These are phyloP conservation scores for Teleogryllus oceanicus DNA, from an alignment of 2,888 invertebrate genomes.

Conservation along the genomic window DNA sequence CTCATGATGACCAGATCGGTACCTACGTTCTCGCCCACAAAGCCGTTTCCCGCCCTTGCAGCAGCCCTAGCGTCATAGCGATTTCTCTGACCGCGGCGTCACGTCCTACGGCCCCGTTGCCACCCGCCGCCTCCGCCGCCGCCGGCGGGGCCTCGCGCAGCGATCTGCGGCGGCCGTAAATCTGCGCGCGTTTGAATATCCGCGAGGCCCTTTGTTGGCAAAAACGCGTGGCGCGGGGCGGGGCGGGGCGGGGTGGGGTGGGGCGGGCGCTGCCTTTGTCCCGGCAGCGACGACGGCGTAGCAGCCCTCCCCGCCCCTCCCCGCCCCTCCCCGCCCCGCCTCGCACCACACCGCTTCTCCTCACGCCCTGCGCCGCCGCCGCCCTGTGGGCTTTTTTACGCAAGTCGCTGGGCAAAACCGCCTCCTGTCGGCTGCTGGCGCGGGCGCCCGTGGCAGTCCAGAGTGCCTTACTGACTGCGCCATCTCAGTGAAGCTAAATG, in stretches of 20 bases:
- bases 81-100: no score
- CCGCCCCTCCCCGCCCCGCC: background rate
- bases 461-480: no score
- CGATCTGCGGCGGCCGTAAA: background rate
- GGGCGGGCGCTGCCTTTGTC: background rate
- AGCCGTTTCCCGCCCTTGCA: no score
- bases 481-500: no score
- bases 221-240: background rate
- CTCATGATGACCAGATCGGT: no score
- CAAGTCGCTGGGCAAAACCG: no score
- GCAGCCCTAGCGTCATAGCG: no score
- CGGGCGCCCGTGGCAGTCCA: background rate
- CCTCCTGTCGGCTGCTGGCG: background rate
- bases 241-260: background rate
- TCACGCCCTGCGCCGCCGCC: background rate
- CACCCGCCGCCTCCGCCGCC: no score
- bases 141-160: no score
- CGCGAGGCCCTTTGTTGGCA: slow-evolving; percentile 1
- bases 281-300: background rate
- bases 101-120: no score
- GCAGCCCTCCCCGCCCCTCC: background rate
- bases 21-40: no score
- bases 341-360: background rate
- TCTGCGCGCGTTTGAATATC: slow-evolving; percentile 2
- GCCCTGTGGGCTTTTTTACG: no score